Evolutionary conservation across 1,140 invertebrate species (phyloP).

Genomic region (Nixonia krombeini): DNA sequence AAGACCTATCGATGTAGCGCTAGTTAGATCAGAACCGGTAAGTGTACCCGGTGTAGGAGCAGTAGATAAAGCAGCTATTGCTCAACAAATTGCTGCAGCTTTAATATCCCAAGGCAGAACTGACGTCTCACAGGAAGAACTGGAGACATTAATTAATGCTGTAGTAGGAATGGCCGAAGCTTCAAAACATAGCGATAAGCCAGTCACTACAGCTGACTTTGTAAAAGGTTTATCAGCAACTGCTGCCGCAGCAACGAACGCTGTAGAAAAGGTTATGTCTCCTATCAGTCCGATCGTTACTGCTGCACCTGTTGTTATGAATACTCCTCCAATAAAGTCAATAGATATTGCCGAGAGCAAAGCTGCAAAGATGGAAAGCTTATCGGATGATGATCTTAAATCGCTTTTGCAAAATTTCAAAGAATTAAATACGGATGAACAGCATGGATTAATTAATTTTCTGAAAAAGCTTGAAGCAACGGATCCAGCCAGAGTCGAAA

Average conservation of each 20-base stretch:
- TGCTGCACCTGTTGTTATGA: neutral
- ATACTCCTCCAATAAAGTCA: slow-evolving; percentile 7
- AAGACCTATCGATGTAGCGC: slow-evolving; percentile 47
- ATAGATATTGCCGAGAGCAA: slow-evolving; percentile 31
- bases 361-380: slow-evolving; percentile 74
- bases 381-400: slow-evolving; percentile 83
- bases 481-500: slow-evolving; percentile 80
- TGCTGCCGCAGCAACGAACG: slow-evolving; percentile 50
- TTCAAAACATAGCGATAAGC: slow-evolving; percentile 71
- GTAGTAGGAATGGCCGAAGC: slow-evolving; percentile 79
- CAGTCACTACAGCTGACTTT: slow-evolving; percentile 72
- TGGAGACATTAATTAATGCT: slow-evolving; percentile 83
- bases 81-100: slow-evolving; percentile 82
- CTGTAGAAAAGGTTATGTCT: slow-evolving; percentile 18
- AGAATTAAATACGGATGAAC: slow-evolving; percentile 82
- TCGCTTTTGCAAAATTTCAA: slow-evolving; percentile 84
- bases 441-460: slow-evolving; percentile 83
- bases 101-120: slow-evolving; percentile 83
- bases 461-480: slow-evolving; percentile 82
- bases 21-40: slow-evolving; percentile 68
- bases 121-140: slow-evolving; percentile 81
- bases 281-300: slow-evolving; percentile 4
- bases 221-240: slow-evolving; percentile 65
- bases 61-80: slow-evolving; percentile 81
- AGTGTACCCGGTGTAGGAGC: slow-evolving; percentile 78